These are phyloP conservation scores for Monoplex corrugatus DNA, from an alignment of 2,888 invertebrate genomes.

Conservation along the genomic window DNA sequence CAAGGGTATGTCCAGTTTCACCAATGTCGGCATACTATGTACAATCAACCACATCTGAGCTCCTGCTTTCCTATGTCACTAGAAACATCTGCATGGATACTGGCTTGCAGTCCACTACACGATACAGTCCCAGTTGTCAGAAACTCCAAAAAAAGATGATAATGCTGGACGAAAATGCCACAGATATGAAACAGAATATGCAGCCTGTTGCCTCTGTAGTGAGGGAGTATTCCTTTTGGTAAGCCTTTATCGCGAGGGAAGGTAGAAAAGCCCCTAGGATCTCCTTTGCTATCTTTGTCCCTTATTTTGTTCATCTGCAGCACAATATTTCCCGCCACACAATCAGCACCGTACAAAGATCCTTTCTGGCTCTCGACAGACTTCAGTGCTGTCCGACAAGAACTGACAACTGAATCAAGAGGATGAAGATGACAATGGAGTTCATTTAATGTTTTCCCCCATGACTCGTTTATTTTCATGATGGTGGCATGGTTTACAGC, in stretches of 20 bases:
- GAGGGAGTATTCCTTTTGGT: conserved; percentile 53
- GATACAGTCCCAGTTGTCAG: conserved; percentile 49
- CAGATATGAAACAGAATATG: conserved; percentile 59
- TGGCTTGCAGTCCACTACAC: conserved; percentile 53
- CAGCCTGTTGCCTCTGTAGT: conserved; percentile 57
- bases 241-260: conserved; percentile 51
- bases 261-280: conserved; percentile 55
- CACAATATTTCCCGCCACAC: conserved; percentile 57
- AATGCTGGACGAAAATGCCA: conserved; percentile 47
- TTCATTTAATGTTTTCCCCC: conserved; percentile 54
- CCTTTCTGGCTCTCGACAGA: conserved; percentile 45
- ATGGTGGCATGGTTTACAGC: conserved; percentile 53
- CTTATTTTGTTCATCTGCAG: conserved; percentile 58
- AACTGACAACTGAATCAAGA: conserved; percentile 51
- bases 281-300: conserved; percentile 59
- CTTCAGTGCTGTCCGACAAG: conserved; percentile 51
- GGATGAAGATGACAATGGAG: conserved; percentile 56
- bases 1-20: too few species aligned
- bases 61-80: conserved; percentile 41
- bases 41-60: too few species aligned
- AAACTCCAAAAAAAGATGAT: conserved; percentile 36
- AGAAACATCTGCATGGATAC: conserved; percentile 47
- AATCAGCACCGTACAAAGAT: conserved; percentile 55
- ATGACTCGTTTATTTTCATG: conserved; percentile 5
- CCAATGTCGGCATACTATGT: too few species aligned